Evolutionary conservation across 2,113 vertebrate genomes (phyloP).

Genomic region (Poecile atricapillus): DNA sequence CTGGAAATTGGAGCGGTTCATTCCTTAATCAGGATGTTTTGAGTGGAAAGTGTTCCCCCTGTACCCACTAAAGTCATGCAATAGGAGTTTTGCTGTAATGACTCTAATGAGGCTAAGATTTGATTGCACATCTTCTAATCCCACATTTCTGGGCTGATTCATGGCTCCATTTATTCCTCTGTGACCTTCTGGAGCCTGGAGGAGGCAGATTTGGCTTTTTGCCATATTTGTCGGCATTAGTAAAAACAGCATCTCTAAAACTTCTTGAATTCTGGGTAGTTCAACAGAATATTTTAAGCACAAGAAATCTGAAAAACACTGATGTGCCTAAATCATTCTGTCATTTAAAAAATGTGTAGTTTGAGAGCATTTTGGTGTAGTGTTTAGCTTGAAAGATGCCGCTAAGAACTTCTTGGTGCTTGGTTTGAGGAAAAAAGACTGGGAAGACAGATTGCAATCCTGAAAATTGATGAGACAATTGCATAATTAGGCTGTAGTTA

Average conservation of each 20-base stretch:
- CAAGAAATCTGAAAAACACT: not conserved
- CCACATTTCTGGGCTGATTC: not conserved
- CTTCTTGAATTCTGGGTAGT: not conserved
- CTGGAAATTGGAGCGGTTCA: not conserved
- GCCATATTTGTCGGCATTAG: not conserved
- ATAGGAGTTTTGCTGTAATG: not conserved
- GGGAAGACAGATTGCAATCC: not conserved
- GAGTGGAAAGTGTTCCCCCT: not conserved
- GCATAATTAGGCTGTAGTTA: not conserved
- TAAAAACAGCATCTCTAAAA: not conserved
- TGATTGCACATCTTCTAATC: not conserved
- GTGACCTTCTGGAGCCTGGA: not conserved
- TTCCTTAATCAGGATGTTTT: not conserved
- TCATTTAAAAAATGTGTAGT: not conserved
- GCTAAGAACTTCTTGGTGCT: not conserved
- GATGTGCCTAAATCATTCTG: not conserved
- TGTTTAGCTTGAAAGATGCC: not conserved
- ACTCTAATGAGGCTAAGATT: not conserved
- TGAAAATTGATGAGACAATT: not conserved
- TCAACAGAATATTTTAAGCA: not conserved
- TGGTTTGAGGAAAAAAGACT: not conserved
- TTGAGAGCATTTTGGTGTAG: not conserved
- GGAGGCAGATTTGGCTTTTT: not conserved
- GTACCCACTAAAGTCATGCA: not conserved
- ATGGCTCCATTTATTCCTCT: not conserved